Conservation (phyloP, 1,140 invertebrate genomes). For the Pseudomyrmex concolor region DNA sequence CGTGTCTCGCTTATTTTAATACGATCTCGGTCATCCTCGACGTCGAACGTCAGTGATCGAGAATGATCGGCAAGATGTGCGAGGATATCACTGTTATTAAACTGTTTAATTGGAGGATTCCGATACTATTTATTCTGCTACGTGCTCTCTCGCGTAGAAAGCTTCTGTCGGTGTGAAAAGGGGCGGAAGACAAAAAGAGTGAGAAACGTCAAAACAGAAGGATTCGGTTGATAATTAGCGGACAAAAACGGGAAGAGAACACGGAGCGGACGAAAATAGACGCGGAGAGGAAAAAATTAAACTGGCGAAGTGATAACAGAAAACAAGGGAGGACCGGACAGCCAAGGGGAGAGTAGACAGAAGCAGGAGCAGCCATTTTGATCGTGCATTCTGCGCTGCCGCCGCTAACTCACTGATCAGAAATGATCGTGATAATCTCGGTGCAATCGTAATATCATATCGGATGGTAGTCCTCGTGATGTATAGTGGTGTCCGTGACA, state of each 20-base stretch:
- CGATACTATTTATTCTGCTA: slow-evolving; percentile 8
- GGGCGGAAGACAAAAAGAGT: slow-evolving; percentile 22
- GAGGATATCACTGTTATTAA: slow-evolving; percentile 56
- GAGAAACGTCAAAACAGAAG: slow-evolving; percentile 6
- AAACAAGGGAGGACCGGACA: slow-evolving; percentile 7
- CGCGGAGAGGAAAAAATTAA: neutral
- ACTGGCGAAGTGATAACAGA: neutral
- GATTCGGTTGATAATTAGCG: neutral
- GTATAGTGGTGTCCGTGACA: slow-evolving; percentile 11
- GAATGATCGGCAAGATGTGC: slow-evolving; percentile 61
- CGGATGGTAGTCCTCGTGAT: slow-evolving; percentile 53
- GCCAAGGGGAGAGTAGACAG: slow-evolving; percentile 23
- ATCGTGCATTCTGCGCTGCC: slow-evolving; percentile 72
- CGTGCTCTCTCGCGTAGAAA: neutral
- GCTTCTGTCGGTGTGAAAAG: neutral
- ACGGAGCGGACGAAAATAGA: neutral
- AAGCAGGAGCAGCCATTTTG: slow-evolving; percentile 77
- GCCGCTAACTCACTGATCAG: slow-evolving; percentile 67
- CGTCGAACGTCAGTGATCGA: slow-evolving; percentile 48
- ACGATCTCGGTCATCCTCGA: slow-evolving; percentile 18
- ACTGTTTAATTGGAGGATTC: slow-evolving; percentile 22
- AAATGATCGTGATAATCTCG: slow-evolving; percentile 58
- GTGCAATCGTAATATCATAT: slow-evolving; percentile 51
- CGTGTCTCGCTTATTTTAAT: slow-evolving; percentile 6
- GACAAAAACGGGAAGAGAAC: neutral